phyloP scores from a whole-genome alignment of 2,888 invertebrate species.

The Megalurothrips usitatus region DNA sequence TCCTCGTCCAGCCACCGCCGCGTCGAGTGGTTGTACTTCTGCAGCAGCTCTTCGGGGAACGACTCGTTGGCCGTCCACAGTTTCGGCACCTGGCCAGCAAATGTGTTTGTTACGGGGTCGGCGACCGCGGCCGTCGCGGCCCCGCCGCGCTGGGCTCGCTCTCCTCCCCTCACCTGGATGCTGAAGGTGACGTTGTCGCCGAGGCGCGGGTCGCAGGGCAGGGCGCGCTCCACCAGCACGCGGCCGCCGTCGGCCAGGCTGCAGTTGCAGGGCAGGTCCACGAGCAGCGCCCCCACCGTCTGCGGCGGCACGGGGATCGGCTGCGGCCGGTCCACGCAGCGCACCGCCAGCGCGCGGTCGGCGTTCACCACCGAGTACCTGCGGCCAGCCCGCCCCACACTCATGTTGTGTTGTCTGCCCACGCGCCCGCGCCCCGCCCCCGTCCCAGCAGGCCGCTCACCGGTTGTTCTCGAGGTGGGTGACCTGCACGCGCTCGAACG shows the following conservation, averaged over 20 bases:
- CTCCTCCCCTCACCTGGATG: no score
- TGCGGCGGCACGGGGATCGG: not conserved
- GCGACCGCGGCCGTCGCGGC: no score
- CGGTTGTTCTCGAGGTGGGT: not conserved
- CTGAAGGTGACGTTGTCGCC: no score
- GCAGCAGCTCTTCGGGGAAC: no score
- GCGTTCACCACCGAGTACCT: conserved; percentile 12
- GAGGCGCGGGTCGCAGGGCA: no score
- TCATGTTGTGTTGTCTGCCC: not conserved
- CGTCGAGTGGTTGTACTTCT: no score
- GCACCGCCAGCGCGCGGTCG: not conserved
- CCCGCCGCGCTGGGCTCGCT: no score
- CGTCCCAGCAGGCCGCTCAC: not conserved
- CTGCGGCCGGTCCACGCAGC: not conserved
- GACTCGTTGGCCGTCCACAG: no score
- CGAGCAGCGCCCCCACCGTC: not conserved
- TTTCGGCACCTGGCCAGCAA: no score
- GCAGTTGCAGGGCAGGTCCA: conserved; percentile 7
- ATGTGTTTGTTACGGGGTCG: no score
- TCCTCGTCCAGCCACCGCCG: no score
- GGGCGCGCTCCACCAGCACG: no score
- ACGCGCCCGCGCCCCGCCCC: not conserved
- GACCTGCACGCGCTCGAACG: not conserved
- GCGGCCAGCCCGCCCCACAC: not conserved
- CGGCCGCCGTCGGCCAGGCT: not conserved